phyloP scores from a whole-genome alignment of 2,888 invertebrate species.

The Megaustenia siamemsis region DNA sequence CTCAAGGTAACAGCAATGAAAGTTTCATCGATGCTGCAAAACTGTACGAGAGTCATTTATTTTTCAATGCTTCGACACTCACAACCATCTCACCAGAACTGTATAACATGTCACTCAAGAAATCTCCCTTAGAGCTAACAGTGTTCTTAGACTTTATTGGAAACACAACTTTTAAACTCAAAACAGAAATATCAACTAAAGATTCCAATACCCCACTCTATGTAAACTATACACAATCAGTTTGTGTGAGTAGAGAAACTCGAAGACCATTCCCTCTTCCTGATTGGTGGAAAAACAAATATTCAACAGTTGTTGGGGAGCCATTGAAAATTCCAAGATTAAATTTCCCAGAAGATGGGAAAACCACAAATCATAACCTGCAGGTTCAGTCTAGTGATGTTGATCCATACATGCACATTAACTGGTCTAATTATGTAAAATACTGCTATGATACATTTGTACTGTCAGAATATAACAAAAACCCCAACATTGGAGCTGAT shows the following conservation, averaged over 20 bases:
- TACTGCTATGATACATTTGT: slow-evolving; percentile 50
- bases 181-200: slow-evolving; percentile 26
- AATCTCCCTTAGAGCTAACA: slow-evolving; percentile 44
- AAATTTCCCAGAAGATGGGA: slow-evolving; percentile 18
- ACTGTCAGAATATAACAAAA: background rate
- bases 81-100: slow-evolving; percentile 33
- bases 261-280: slow-evolving; percentile 31
- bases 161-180: slow-evolving; percentile 34
- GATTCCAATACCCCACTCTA: background rate
- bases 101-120: slow-evolving; percentile 34
- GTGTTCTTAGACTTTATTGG: slow-evolving; percentile 49
- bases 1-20: background rate
- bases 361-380: background rate
- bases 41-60: slow-evolving; percentile 16
- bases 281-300: slow-evolving; percentile 55
- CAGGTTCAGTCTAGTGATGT: slow-evolving; percentile 37
- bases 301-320: background rate
- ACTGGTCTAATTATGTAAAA: slow-evolving; percentile 54
- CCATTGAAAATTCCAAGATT: slow-evolving; percentile 12
- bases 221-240: slow-evolving; percentile 40
- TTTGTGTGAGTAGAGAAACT: slow-evolving; percentile 33
- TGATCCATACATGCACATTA: slow-evolving; percentile 46
- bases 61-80: slow-evolving; percentile 42
- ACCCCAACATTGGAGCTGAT: background rate
- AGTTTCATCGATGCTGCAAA: slow-evolving; percentile 30